Evolutionary conservation across 2,888 invertebrate genomes (phyloP).

Genomic region (Dione juno): DNA sequence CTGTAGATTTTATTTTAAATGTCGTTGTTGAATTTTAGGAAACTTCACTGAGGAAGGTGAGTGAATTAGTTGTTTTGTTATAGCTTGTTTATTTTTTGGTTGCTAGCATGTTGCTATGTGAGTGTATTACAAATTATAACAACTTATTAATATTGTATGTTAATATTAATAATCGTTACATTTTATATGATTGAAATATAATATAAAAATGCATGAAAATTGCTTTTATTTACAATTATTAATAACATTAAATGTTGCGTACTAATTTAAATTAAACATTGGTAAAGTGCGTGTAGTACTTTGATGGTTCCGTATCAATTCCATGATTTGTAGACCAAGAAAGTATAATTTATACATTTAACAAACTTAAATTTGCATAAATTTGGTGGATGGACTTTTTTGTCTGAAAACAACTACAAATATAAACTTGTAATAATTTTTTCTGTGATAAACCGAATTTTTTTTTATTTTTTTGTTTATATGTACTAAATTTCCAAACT

Average conservation of each 20-base stretch:
- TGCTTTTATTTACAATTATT: not conserved
- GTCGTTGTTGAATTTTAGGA: conserved; percentile 41
- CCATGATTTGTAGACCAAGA: no score
- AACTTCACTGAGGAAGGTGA: conserved; percentile 49
- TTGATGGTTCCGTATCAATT: no score
- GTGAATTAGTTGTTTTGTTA: conserved; percentile 29
- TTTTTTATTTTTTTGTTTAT: no score
- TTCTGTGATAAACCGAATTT: no score
- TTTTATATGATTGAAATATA: not conserved
- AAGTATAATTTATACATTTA: no score
- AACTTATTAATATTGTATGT: not conserved
- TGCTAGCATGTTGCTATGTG: conserved; percentile 47
- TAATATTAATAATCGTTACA: not conserved
- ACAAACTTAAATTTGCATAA: no score
- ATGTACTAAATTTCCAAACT: no score
- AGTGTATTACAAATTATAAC: conserved; percentile 15
- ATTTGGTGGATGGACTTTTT: no score
- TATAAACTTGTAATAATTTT: no score
- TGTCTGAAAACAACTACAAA: no score
- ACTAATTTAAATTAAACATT: not conserved
- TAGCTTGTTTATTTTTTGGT: conserved; percentile 46
- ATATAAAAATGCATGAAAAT: conserved; percentile 16
- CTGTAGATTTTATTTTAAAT: conserved; percentile 46
- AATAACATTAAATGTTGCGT: not conserved
- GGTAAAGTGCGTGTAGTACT: no score